A percentile compares a stretch with the other conserved stretches of the same genome.
Conservation (phyloP, 2,888 invertebrate species). For the Scaptomyza parva region DNA sequence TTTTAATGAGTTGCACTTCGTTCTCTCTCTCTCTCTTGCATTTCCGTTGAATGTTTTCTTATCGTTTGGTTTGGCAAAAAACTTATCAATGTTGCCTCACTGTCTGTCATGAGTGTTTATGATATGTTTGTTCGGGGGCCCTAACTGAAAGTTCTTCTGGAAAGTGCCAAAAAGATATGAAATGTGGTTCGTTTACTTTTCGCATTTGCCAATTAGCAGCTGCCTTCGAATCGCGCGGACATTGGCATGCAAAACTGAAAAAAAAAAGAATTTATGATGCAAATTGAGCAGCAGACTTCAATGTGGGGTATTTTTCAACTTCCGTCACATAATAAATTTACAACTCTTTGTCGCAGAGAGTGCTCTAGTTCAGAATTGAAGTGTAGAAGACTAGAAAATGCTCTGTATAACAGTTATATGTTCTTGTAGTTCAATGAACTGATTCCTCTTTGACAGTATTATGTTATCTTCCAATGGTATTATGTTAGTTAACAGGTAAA, state of each 20-base stretch:
- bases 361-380: not conserved
- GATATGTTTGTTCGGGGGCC: conserved; percentile 56
- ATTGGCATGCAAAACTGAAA: conserved; percentile 44
- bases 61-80: conserved; percentile 22
- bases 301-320: conserved; percentile 49
- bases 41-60: conserved; percentile 61
- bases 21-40: conserved; percentile 24
- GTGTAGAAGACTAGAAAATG: not conserved
- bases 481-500: too few relatives aligned
- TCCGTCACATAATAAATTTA: conserved; percentile 80
- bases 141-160: conserved; percentile 52
- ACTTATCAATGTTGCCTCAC: conserved; percentile 68
- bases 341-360: conserved; percentile 46
- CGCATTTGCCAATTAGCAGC: conserved; percentile 68
- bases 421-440: too few relatives aligned
- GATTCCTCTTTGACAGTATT: too few relatives aligned
- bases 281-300: conserved; percentile 15
- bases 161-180: conserved; percentile 32
- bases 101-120: conserved; percentile 69
- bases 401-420: not conserved
- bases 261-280: conserved; percentile 17
- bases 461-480: too few relatives aligned
- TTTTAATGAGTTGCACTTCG: conserved; percentile 70
- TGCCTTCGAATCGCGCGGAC: conserved; percentile 11
- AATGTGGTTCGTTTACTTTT: conserved; percentile 18